Evolutionary conservation across 2,888 invertebrate species (phyloP).

Genomic region (Odontocolon sp.): DNA sequence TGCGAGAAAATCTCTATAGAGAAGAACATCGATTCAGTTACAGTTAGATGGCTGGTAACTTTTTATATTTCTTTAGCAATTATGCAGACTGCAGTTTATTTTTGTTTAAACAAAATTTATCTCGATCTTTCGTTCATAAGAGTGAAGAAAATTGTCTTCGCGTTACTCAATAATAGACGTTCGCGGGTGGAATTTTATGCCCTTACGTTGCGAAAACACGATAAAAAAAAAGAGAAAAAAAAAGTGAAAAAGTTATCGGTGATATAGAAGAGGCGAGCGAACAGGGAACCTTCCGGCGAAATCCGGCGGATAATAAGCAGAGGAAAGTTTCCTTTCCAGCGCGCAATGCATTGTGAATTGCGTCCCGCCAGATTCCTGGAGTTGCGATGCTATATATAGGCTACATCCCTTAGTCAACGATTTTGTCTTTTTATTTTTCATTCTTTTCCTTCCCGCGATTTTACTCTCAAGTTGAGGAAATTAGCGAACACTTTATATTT

Average conservation of each 20-base stretch:
- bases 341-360: conserved; percentile 41
- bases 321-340: conserved; percentile 41
- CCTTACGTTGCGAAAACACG: conserved; percentile 1
- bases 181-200: conserved; percentile 3
- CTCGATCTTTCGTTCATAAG: no score
- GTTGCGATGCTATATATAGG: background rate
- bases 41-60: no score
- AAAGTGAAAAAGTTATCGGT: conserved; percentile 37
- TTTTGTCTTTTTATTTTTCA: background rate
- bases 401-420: conserved; percentile 7
- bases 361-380: conserved; percentile 6
- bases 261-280: conserved; percentile 22
- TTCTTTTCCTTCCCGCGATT: conserved; percentile 26
- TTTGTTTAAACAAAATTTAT: no score
- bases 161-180: conserved; percentile 1
- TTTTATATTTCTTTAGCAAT: no score
- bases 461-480: conserved; percentile 42
- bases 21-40: no score
- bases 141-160: background rate
- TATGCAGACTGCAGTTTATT: no score
- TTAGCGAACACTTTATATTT: conserved; percentile 48
- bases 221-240: conserved; percentile 4
- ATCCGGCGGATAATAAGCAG: conserved; percentile 50
- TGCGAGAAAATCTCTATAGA: no score
- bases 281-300: conserved; percentile 21